Conservation (phyloP, 2,113 vertebrate species). For the Muntiacus muntjak region DNA sequence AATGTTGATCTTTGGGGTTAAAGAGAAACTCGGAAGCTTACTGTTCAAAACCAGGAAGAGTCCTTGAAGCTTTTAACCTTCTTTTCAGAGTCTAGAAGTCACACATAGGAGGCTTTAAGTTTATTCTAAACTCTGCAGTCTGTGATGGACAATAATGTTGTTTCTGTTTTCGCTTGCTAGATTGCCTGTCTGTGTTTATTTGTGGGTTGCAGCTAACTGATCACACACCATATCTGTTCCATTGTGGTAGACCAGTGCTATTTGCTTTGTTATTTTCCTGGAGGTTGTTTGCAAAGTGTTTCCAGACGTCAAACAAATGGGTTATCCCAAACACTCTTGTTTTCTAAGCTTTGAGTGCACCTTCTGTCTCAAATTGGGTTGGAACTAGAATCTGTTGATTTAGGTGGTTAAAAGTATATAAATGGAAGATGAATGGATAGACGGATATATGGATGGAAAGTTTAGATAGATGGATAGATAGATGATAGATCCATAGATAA, state of each 20-base stretch:
- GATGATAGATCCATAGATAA: not conserved
- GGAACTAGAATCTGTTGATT: slow-evolving; percentile 44
- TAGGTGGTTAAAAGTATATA: slow-evolving; percentile 42
- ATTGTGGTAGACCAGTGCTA: slow-evolving; percentile 83
- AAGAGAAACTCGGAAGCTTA: slow-evolving; percentile 63
- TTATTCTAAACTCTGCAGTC: slow-evolving; percentile 73
- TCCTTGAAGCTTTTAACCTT: slow-evolving; percentile 75
- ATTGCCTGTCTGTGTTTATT: slow-evolving; percentile 85
- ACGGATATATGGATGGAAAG: not conserved
- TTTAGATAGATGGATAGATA: not conserved
- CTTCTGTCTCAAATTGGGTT: not conserved
- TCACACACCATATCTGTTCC: slow-evolving; percentile 90
- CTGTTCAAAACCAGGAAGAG: slow-evolving; percentile 67
- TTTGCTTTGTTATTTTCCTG: slow-evolving; percentile 82
- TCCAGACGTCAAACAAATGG: slow-evolving; percentile 81
- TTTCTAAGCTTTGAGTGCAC: slow-evolving; percentile 44
- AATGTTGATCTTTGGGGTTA: slow-evolving; percentile 72
- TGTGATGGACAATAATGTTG: slow-evolving; percentile 83
- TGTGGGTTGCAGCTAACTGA: slow-evolving; percentile 87
- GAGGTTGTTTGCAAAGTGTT: slow-evolving; percentile 86
- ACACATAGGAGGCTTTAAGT: slow-evolving; percentile 80
- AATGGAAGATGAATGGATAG: not conserved
- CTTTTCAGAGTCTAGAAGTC: slow-evolving; percentile 70
- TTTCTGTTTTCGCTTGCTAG: slow-evolving; percentile 80
- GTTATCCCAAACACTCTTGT: slow-evolving; percentile 68